Evolutionary conservation across 2,888 invertebrate genomes (phyloP).

Genomic region (Campoplex nolae): DNA sequence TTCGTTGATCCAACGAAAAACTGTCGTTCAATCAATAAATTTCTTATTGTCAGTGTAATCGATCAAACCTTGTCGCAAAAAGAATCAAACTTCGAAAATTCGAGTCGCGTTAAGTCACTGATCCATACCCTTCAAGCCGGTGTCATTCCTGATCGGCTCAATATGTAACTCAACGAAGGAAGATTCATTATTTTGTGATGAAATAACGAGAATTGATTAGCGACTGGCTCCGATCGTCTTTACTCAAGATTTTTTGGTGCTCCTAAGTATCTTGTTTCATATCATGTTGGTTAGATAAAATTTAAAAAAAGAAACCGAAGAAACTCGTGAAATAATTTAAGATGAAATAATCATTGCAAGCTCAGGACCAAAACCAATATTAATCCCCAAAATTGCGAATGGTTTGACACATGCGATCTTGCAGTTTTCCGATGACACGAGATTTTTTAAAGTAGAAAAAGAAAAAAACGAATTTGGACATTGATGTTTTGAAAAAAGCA

Average conservation of each 20-base stretch:
- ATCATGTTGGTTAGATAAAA: slow-evolving; percentile 74
- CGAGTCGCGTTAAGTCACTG: no score
- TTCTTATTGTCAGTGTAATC: no score
- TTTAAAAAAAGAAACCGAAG: slow-evolving; percentile 18
- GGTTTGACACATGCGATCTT: no score
- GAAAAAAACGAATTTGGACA: neutral
- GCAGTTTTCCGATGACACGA: no score
- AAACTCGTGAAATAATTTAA: slow-evolving; percentile 13
- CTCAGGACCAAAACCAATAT: slow-evolving; percentile 63
- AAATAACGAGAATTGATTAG: slow-evolving; percentile 60
- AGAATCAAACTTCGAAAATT: no score
- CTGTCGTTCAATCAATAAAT: no score
- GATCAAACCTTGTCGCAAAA: no score
- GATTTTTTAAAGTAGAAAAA: no score
- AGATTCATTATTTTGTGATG: slow-evolving; percentile 70
- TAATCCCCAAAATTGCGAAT: no score
- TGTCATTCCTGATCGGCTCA: slow-evolving; percentile 58
- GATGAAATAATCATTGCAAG: slow-evolving; percentile 25
- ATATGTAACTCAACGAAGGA: neutral
- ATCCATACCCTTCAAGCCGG: neutral
- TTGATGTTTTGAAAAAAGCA: neutral
- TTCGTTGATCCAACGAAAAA: no score
- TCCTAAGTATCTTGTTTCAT: slow-evolving; percentile 77
- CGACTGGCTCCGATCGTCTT: slow-evolving; percentile 65
- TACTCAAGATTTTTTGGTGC: slow-evolving; percentile 65